Base-by-base conservation (phyloP, 2,888 invertebrate species). In the Leucozona laternaria region DNA sequence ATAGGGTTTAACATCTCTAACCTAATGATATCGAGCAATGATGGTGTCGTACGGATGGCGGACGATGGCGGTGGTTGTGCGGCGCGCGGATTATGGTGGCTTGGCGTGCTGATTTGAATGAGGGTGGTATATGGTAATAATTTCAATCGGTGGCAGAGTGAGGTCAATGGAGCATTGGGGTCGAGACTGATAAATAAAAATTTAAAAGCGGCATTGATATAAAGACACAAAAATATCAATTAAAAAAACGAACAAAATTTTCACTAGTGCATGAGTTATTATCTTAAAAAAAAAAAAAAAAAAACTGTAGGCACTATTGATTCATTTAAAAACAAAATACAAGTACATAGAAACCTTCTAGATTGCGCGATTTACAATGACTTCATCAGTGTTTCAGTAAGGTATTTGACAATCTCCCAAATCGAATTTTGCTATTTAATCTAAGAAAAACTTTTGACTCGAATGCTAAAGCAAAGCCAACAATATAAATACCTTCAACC, bases 151-250 rank as follows among this genome's bases (percentile, higher is more conserved):
- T 72, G 57, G 70, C 15, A 28, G 10, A 60, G 72, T 78, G 58
- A 77, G 85, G 72, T 85, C 80, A 85, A 73, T 85, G 85, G 80
- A 85, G 76, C 85, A 80, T 48, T 77, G 76, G 48, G 50, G 57
- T 68, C 80, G 84, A 77, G 37, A n/a, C 37, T 25, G 50, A 53
- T 37, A 53, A 66, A 66, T 40, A 62, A 6, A 58, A 58, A 22
- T 17, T 31, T 31, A 37, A 58, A 58, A 37, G 22, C 58, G 37
- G 37, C 34, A 22, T 37, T 37, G 20, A 15, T 22, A 37, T 10
- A 3, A 28, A 34, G 20, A 0, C 17, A 17, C 34, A 57, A 55
- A 31, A 13, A 5, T 1, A 15, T 31, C 13, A 37, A 13, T 10
- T 0, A 53, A 25, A 10, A n/a, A 7, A 28, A 3, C 5, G n/a